Evolutionary conservation across 23 tunicate genomes (phyloP), one percentile per base, ranked within the genome.

Genomic region (Corella eumyota): DNA sequence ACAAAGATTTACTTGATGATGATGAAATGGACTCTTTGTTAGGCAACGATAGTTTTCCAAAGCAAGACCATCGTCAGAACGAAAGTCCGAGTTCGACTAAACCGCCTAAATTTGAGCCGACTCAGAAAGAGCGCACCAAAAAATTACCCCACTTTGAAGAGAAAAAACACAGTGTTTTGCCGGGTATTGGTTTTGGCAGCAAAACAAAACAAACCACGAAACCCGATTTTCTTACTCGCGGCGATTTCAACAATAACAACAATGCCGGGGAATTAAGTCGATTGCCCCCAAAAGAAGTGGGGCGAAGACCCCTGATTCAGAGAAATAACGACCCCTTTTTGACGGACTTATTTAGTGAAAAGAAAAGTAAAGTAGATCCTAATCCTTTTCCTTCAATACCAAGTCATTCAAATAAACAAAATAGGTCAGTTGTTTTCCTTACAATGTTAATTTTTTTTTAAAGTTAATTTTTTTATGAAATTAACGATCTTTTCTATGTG

Each of bases 21-120:
- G 88, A 79, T 26, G 88, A 79, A 32, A 21, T 79, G 21, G 85
- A 77, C 30, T 56, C 64, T 19, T 25, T 75, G n/a, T 37, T 75
- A 17, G 82, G 82, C 11, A 75, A 66, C 58, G 73, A 58, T 32
- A 75, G 82, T 47, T 60, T 68, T 2, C 27, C 27, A 54, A 54
- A 33, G n/a, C n/a, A n/a, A n/a, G n/a, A n/a, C n/a, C n/a, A 51
- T 7, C 15, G 21, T 19, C 6, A 25, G 57, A 51, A 51, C 6
- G n/a, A n/a, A n/a, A n/a, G n/a, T n/a, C n/a, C n/a, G n/a, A 51
- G 22, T 27, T 11, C 57, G 23, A 19, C 23, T 6, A 51, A 51
- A 51, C 57, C 57, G 11, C 57, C 23, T 51, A 27, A 27, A 7
- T 51, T 51, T 27, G 57, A 27, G 23, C 6, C 57, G 5, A 19